phyloP scores from a whole-genome alignment of 2,797 vertebrate genomes.

The Gallirallus australis region DNA sequence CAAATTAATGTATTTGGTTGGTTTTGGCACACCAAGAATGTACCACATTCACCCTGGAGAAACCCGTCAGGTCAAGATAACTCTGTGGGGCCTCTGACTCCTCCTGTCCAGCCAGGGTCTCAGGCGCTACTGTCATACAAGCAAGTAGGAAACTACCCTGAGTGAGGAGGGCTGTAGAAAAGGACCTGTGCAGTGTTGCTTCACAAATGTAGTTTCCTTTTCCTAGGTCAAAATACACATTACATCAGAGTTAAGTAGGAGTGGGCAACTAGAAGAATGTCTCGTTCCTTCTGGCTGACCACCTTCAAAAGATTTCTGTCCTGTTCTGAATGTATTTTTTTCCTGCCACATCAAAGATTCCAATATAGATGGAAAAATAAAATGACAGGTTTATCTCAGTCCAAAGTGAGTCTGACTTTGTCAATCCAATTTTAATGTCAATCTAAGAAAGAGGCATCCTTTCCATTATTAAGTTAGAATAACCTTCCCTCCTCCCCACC shows the following conservation, averaged over 20 bases:
- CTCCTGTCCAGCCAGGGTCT: background rate
- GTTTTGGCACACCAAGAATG: background rate
- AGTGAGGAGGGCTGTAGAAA: background rate
- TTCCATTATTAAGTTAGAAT: background rate
- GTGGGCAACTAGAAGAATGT: background rate
- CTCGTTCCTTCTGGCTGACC: background rate
- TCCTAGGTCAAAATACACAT: background rate
- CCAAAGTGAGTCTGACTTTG: background rate
- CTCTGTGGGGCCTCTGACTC: background rate
- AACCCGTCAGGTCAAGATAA: background rate
- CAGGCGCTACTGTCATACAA: background rate
- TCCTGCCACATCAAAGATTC: background rate
- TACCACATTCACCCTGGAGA: background rate
- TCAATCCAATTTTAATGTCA: background rate
- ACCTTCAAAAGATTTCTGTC: background rate
- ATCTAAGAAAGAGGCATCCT: background rate
- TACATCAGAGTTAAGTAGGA: background rate
- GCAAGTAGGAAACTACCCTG: background rate
- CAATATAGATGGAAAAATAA: background rate
- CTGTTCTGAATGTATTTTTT: background rate
- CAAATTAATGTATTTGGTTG: fast-evolving
- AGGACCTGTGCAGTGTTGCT: background rate
- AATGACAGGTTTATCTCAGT: background rate
- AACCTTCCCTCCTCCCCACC: background rate
- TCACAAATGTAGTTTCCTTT: background rate